Evolutionary conservation across 2,113 vertebrate species (phyloP).

Genomic region (Cyanistes caeruleus): DNA sequence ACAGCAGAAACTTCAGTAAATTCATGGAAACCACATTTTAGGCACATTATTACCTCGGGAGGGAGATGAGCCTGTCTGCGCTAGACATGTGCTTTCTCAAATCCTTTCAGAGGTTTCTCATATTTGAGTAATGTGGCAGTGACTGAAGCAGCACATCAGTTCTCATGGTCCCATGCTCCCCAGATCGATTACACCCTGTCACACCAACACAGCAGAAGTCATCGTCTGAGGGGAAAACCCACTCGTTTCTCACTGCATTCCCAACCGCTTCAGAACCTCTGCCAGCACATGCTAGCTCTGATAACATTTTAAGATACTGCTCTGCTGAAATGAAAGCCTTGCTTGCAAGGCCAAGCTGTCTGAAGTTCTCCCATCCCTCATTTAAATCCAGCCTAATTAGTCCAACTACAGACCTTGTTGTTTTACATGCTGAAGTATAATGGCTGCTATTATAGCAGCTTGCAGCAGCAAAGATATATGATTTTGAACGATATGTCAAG

Average conservation of each 20-base stretch:
- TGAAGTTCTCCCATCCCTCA: slow-evolving; percentile 53
- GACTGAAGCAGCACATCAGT: not conserved
- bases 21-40: rapidly evolving
- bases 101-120: not conserved
- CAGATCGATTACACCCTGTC: slow-evolving; percentile 37
- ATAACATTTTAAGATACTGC: slow-evolving; percentile 37
- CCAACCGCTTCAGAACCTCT: slow-evolving; percentile 19
- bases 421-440: slow-evolving; percentile 65
- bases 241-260: slow-evolving; percentile 45
- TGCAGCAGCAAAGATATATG: slow-evolving; percentile 69
- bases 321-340: slow-evolving; percentile 7
- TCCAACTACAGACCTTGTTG: slow-evolving; percentile 58
- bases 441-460: slow-evolving; percentile 73
- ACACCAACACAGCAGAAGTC: slow-evolving; percentile 13
- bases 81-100: not conserved
- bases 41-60: rapidly evolving
- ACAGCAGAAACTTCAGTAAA: not conserved
- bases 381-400: slow-evolving; percentile 71
- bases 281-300: not conserved
- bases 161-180: slow-evolving; percentile 45
- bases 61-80: rapidly evolving
- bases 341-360: slow-evolving; percentile 5
- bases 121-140: not conserved
- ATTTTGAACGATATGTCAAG: slow-evolving; percentile 65
- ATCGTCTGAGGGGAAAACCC: slow-evolving; percentile 42